These are phyloP conservation scores for Hemicordylus capensis DNA, from an alignment of 2,113 vertebrate species.

Conservation along the genomic window DNA sequence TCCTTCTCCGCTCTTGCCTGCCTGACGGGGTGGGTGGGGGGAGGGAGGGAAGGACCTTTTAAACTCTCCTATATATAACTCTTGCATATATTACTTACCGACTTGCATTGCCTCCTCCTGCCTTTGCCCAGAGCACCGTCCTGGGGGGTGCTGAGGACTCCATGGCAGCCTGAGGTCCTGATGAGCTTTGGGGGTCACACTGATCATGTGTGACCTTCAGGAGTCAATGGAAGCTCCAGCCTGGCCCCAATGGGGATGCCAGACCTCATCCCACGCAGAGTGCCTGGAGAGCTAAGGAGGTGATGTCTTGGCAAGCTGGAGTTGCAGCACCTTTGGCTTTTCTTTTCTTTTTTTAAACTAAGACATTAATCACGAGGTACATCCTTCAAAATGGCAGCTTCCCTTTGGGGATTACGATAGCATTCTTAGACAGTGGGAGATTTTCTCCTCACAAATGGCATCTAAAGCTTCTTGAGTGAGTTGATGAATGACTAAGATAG, in stretches of 20 bases:
- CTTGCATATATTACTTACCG: too few relatives aligned
- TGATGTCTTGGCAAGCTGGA: not conserved
- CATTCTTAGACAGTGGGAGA: not conserved
- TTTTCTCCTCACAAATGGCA: not conserved
- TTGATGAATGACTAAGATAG: too few relatives aligned
- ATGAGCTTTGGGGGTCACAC: not conserved
- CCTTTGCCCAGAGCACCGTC: not conserved
- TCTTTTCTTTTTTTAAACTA: too few relatives aligned
- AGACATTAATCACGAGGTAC: not conserved
- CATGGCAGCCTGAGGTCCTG: not conserved
- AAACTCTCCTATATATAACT: too few relatives aligned
- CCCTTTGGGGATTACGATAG: not conserved
- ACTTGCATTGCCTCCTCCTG: too few relatives aligned
- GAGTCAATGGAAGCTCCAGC: not conserved
- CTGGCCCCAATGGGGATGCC: accelerated
- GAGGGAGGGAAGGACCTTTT: too few relatives aligned
- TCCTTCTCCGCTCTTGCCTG: not conserved
- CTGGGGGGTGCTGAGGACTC: not conserved
- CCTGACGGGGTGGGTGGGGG: not conserved
- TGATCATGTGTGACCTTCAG: not conserved
- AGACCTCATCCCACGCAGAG: too few relatives aligned
- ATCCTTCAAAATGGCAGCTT: constrained; percentile 8
- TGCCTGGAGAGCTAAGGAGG: not conserved
- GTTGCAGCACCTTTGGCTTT: not conserved
- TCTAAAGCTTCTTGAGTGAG: not conserved